These are phyloP conservation scores for Biston stratarius DNA, from an alignment of 2,888 invertebrate genomes.

Conservation along the genomic window DNA sequence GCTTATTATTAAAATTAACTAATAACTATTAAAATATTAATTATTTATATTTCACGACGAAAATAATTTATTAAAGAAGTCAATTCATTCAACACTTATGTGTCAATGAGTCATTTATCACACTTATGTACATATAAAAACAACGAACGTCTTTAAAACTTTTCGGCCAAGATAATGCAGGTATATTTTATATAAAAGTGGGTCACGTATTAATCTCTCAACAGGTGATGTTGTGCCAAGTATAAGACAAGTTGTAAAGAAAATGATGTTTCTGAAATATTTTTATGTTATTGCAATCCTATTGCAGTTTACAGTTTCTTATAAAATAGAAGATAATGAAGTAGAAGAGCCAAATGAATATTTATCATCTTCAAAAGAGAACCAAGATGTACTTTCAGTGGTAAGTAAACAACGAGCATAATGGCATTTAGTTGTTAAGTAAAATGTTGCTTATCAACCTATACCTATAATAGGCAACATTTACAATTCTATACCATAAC, in stretches of 20 bases:
- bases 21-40: not conserved
- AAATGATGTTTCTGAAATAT: constrained; percentile 19
- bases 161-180: constrained; percentile 1
- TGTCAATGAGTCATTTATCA: not conserved
- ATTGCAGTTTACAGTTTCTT: constrained; percentile 3
- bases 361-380: not conserved
- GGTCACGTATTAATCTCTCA: constrained; percentile 42
- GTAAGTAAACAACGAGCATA: not conserved
- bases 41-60: not conserved
- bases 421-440: not conserved
- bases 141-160: not conserved
- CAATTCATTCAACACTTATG: not conserved
- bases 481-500: too few relatives aligned
- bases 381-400: not conserved
- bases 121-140: not conserved
- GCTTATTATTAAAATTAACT: not conserved
- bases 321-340: constrained; percentile 18
- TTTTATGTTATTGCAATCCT: constrained; percentile 13
- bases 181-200: constrained; percentile 29
- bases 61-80: not conserved
- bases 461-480: too few relatives aligned
- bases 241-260: constrained; percentile 15
- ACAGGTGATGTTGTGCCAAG: constrained; percentile 22
- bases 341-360: constrained; percentile 8
- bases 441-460: too few relatives aligned